phyloP scores from a whole-genome alignment of 2,797 vertebrate species.

The Poecilia wingei region DNA sequence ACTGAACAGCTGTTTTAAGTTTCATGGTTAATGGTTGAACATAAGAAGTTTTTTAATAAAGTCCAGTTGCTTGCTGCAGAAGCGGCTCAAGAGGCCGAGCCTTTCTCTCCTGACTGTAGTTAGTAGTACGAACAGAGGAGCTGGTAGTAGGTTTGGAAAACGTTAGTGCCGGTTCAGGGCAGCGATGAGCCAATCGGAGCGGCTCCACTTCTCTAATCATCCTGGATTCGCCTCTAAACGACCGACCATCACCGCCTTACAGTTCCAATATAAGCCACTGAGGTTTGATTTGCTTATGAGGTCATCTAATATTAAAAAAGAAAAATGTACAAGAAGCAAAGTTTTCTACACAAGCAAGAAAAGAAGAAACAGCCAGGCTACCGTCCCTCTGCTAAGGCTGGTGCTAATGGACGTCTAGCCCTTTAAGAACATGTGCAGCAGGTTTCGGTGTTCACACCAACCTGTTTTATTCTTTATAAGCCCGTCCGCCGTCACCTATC shows the following conservation, averaged over 20 bases:
- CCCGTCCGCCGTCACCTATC: conserved; percentile 2
- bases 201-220: conserved; percentile 38
- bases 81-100: conserved; percentile 7
- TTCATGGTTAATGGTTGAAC: neutral
- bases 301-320: conserved; percentile 60
- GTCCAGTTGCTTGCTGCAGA: neutral
- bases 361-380: conserved; percentile 24
- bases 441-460: conserved; percentile 41
- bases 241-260: conserved; percentile 41
- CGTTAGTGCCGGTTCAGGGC: conserved; percentile 68
- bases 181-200: conserved; percentile 31
- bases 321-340: conserved; percentile 53
- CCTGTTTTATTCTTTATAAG: neutral
- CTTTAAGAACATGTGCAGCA: conserved; percentile 44
- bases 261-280: conserved; percentile 69
- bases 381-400: conserved; percentile 7
- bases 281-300: conserved; percentile 78
- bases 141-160: conserved; percentile 56
- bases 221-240: conserved; percentile 2
- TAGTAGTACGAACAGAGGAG: conserved; percentile 45
- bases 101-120: conserved; percentile 41
- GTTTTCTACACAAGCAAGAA: conserved; percentile 26
- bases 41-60: neutral
- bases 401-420: conserved; percentile 22
- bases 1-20: neutral